Evolutionary conservation across 1,140 invertebrate genomes (phyloP), one percentile per base, ranked within the genome.

Genomic region (Papilio xuthus): DNA sequence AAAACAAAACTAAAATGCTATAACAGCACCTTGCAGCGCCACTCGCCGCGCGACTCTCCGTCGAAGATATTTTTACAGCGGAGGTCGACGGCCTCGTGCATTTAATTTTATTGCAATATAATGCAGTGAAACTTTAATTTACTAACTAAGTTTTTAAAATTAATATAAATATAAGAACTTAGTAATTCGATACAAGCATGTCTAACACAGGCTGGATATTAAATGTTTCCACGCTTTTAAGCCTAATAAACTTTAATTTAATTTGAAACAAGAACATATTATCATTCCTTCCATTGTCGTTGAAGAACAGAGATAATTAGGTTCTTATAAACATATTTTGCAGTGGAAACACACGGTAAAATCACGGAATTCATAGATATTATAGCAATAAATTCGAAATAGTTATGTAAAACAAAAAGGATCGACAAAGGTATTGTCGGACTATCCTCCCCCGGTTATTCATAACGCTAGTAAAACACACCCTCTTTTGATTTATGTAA

Each of bases 351-450:
- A 20, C n/a, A 53, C 8, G 4, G 13, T 4, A 50, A 50, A 50
- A 50, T 37, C 13, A 56, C 32, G 42, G 42, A 42, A 41, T 42
- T 42, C 69, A 71, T 32, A 72, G 70, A 72, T 23, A 72, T 20
- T 71, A 37, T 37, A 41, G n/a, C n/a, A 37, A 73, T 47, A 42
- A 1, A 42, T 73, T 73, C 41, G 20, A 9, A 42, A 71, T 37
- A 71, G 32, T 82, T 87, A 86, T 86, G 82, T 82, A 80, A 84
- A 81, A 84, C 83, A 84, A 85, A 83, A 82, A 80, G 81, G 77
- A 63, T 72, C 32, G n/a, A 69, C 50, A 50, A 78, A 69, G 76
- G 50, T 72, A 78, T 72, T 76, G 28, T 77, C 9, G 42, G 41
- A n/a, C 60, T 47, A 56, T 53, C 63, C 41, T 78, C 80, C 84